These are phyloP conservation scores for Pseudoatta argentina DNA, from an alignment of 1,140 invertebrate species.

Conservation along the genomic window DNA sequence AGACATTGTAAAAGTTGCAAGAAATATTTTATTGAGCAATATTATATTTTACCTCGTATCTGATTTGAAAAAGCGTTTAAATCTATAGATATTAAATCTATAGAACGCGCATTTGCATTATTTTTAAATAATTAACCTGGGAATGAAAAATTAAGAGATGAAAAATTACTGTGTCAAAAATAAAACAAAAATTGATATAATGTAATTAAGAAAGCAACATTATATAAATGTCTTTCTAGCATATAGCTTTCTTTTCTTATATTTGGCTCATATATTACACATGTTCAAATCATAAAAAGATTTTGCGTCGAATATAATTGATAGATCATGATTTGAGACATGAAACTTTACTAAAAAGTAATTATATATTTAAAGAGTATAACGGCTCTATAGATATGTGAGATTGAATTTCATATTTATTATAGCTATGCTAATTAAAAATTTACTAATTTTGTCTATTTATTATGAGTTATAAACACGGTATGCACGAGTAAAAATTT, in stretches of 20 bases:
- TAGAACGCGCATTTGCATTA: not conserved
- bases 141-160: slow-evolving; percentile 1
- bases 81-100: not conserved
- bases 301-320: not conserved
- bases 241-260: not conserved
- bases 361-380: not conserved
- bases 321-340: not conserved
- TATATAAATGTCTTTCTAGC: not conserved
- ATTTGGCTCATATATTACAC: not conserved
- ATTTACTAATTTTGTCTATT: not conserved
- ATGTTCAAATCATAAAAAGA: not conserved
- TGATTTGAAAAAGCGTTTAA: slow-evolving; percentile 38
- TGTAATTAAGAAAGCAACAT: not conserved
- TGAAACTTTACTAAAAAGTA: not conserved
- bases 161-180: slow-evolving; percentile 5
- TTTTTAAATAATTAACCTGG: slow-evolving; percentile 31
- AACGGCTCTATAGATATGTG: too few relatives aligned
- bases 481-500: not conserved
- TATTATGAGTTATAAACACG: not conserved
- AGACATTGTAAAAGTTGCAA: slow-evolving; percentile 49
- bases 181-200: not conserved
- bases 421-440: not conserved
- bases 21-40: slow-evolving; percentile 44
- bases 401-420: not conserved
- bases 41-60: slow-evolving; percentile 31